Conservation (phyloP, 23 tunicate species). For the Trididemnum miniatum region DNA sequence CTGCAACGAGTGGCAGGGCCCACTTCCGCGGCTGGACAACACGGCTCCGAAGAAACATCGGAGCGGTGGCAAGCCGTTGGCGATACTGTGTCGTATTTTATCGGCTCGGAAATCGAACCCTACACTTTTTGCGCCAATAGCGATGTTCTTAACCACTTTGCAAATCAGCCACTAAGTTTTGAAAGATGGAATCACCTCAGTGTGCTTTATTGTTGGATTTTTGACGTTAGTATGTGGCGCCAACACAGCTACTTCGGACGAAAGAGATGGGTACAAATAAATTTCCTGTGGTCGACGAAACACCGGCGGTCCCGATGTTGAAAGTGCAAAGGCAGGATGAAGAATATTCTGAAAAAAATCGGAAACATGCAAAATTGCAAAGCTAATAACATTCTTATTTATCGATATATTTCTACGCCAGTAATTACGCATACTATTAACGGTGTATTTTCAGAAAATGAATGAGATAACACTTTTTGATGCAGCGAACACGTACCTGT, state of each 20-base stretch:
- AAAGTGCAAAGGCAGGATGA: constrained; percentile 15
- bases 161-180: not conserved
- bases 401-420: too few species aligned
- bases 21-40: constrained; percentile 1
- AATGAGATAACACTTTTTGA: too few species aligned
- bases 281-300: not conserved
- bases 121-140: not conserved
- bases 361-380: too few species aligned
- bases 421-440: too few species aligned
- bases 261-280: not conserved
- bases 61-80: not conserved
- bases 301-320: not conserved
- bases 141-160: not conserved
- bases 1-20: not conserved
- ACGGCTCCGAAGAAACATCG: not conserved
- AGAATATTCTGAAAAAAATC: constrained; percentile 42
- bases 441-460: too few species aligned
- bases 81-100: not conserved
- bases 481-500: not conserved
- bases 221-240: constrained; percentile 30
- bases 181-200: constrained; percentile 29
- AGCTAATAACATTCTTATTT: too few species aligned
- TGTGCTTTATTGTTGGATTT: constrained; percentile 28
- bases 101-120: not conserved
- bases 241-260: not conserved